Percentiles rank a stretch among this genome's conserved stretches.
These are phyloP conservation scores for Paradisaea rubra DNA, from an alignment of 2,113 vertebrate genomes.

Conservation along the genomic window DNA sequence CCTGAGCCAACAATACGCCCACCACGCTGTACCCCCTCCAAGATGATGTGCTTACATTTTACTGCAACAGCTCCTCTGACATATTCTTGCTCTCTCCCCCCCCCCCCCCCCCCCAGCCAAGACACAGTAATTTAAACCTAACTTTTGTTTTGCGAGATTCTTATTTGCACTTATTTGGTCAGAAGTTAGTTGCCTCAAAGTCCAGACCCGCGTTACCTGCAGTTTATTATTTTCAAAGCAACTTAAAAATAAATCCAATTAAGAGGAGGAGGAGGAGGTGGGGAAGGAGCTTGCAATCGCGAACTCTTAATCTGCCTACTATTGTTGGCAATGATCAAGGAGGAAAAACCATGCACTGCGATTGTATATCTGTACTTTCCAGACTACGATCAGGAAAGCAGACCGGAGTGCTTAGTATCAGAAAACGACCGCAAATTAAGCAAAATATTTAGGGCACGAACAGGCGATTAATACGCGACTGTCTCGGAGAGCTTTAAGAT, in stretches of 20 bases:
- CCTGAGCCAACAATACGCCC: constrained; percentile 87
- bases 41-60: constrained; percentile 85
- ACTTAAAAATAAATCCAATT: constrained; percentile 73
- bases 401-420: constrained; percentile 59
- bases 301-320: constrained; percentile 78
- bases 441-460: constrained; percentile 54
- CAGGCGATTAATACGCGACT: constrained; percentile 44
- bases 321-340: constrained; percentile 71
- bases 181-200: constrained; percentile 79
- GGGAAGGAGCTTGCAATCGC: constrained; percentile 60
- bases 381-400: constrained; percentile 65
- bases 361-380: constrained; percentile 67
- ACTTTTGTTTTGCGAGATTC: constrained; percentile 80
- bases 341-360: constrained; percentile 66
- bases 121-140: constrained; percentile 71
- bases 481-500: constrained; percentile 61
- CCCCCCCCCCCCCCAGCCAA: constrained; percentile 14
- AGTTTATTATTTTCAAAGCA: constrained; percentile 65
- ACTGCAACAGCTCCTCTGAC: constrained; percentile 81
- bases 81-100: constrained; percentile 61
- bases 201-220: constrained; percentile 68
- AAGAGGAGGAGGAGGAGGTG: constrained; percentile 35
- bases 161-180: constrained; percentile 77
- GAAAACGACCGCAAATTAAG: constrained; percentile 50
- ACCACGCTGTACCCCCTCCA: constrained; percentile 79